phyloP scores from a whole-genome alignment of 2,888 invertebrate genomes.

The Notodonta dromedarius region DNA sequence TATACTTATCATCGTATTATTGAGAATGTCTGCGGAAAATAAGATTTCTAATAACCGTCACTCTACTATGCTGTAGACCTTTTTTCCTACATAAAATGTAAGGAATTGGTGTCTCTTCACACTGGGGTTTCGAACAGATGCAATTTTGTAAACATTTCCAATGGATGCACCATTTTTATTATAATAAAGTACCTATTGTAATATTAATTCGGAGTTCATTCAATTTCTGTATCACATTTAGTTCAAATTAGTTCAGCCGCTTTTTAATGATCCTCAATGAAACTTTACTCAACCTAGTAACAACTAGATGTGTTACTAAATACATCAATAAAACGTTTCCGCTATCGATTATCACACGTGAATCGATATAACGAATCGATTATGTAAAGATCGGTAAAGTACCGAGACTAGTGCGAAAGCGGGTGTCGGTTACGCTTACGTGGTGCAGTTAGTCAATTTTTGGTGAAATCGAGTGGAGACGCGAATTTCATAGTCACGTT shows the following conservation, averaged over 20 bases:
- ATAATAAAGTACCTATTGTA: too few relatives aligned
- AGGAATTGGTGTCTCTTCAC: constrained; percentile 13
- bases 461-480: constrained; percentile 5
- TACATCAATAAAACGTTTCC: constrained; percentile 17
- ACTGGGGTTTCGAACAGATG: constrained; percentile 21
- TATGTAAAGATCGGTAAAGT: constrained; percentile 37
- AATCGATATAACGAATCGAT: constrained; percentile 38
- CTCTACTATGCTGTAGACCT: constrained; percentile 1
- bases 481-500: constrained; percentile 2
- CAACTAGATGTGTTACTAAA: neutral
- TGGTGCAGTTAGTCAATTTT: constrained; percentile 3
- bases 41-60: constrained; percentile 45
- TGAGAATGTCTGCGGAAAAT: constrained; percentile 52
- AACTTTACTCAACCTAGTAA: neutral
- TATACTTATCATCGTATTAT: constrained; percentile 38
- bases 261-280: too few relatives aligned
- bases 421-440: neutral
- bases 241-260: too few relatives aligned
- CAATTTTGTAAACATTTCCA: constrained; percentile 22
- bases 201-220: too few relatives aligned
- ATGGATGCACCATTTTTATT: constrained; percentile 2
- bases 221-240: too few relatives aligned
- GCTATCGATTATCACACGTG: constrained; percentile 36
- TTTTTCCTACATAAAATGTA: constrained; percentile 3
- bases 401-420: constrained; percentile 3